Evolutionary conservation across 1,140 invertebrate species (phyloP), one percentile per base, ranked within the genome.

Genomic region (Heliconius melpomene): DNA sequence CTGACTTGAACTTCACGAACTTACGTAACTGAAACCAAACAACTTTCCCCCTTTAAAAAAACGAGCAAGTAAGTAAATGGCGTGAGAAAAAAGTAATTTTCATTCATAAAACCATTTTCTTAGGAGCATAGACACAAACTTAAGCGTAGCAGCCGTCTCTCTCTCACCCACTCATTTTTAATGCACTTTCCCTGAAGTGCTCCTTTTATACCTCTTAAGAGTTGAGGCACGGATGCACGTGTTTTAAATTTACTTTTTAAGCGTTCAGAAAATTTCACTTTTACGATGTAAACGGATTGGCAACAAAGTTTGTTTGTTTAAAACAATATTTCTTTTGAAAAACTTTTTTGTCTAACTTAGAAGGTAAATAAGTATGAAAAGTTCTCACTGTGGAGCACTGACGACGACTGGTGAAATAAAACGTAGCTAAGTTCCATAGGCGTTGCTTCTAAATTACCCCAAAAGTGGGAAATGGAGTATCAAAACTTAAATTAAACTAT

Each of bases 61-160:
- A 87, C 79, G 79, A 86, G 74, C 80, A 76, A 88, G 87, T 84
- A 83, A 83, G 89, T 89, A 91, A 92, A 90, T 89, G 87, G 89
- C 84, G 88, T 89, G 90, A 89, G 87, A 91, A 91, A 93, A 92
- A 91, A 91, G 88, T 92, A 91, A 94, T 93, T 90, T 89, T 89
- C 91, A 91, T 93, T 94, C 89, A 92, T 90, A 92, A 92, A 92
- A 89, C 88, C 88, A 92, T 92, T 92, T 92, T 92, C 90, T 94
- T 90, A 90, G 86, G 75, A 84, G 82, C 79, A 87, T 52, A 82
- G 85, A 82, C 83, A 87, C 52, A 77, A 76, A 77, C 72, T 79
- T 81, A 83, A 60, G 71, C 36, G 60, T 82, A 81, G 84, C 78
- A 81, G 50, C 78, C 77, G 77, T 92, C 90, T 71, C 87, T 73